Evolutionary conservation across 2,113 vertebrate species (phyloP), one percentile per base, ranked within the genome.

Genomic region (Chloropsis hardwickii): DNA sequence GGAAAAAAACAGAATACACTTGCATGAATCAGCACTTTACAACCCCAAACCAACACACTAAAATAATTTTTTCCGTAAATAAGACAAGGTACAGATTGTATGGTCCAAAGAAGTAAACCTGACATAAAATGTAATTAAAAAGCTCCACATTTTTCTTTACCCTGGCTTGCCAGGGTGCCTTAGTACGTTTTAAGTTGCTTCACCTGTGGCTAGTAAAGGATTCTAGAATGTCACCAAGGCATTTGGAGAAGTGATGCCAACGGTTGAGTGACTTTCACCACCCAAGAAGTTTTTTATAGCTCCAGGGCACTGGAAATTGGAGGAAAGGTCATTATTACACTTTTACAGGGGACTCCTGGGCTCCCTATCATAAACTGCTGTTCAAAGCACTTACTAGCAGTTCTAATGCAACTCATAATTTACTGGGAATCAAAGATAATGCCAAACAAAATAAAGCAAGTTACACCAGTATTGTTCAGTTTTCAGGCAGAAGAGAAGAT

Each of bases 391-490:
- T 73, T 54, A 79, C n/a, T 71, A 61, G 39, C 11, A 50, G 40
- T 64, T 84, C 37, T 70, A 84, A 82, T 56, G 51, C 7, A 14
- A 91, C 44, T 65, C 47, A 11, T 39, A 86, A 76, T 29, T 82
- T 42, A 31, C 40, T 69, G 3, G 4, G 47, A 88, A 81, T 42
- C 65, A 85, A 81, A 79, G 50, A 89, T 71, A 82, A 86, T 42
- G 81, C 39, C 92, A 96, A 95, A 78, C 44, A 95, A 94, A 94
- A 91, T 35, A 90, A 53, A 90, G 60, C 24, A 82, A 82, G 20
- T 71, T 50, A 89, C 86, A 79, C 6, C 1, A 2, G 27, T 20
- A 87, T 51, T 74, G 73, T 69, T 69, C 42, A 10, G 8, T 76
- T 84, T 92, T 71, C 50, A 84, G 86, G 50, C 42, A 83, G 51